These are phyloP conservation scores for Metalampra italica DNA, from an alignment of 2,888 invertebrate species.

Conservation along the genomic window DNA sequence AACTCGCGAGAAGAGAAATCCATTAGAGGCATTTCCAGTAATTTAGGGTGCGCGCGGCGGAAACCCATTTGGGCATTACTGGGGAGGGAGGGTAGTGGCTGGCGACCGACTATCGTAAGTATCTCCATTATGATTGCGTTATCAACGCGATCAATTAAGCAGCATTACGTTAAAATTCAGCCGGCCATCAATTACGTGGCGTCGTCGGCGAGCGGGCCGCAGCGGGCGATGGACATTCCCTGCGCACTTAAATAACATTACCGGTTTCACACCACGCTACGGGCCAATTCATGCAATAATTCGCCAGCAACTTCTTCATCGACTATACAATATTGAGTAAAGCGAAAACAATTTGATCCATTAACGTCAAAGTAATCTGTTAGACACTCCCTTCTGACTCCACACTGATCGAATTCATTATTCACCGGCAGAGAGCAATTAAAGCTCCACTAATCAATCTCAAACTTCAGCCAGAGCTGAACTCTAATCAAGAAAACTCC, in stretches of 20 bases:
- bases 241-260: neutral
- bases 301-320: neutral
- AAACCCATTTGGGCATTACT: conserved; percentile 52
- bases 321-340: neutral
- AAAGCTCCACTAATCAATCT: conserved; percentile 78
- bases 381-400: conserved; percentile 58
- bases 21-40: conserved; percentile 42
- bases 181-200: conserved; percentile 58
- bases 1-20: conserved; percentile 40
- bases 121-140: conserved; percentile 55
- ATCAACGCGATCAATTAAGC: conserved; percentile 69
- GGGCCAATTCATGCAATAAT: neutral
- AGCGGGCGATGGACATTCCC: conserved; percentile 42
- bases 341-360: conserved; percentile 40
- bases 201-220: conserved; percentile 32
- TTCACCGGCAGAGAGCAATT: conserved; percentile 75
- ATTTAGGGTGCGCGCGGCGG: conserved; percentile 38
- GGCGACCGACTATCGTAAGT: conserved; percentile 31
- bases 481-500: conserved; percentile 79
- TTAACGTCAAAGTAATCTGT: conserved; percentile 56
- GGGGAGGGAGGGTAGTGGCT: conserved; percentile 31
- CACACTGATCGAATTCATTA: conserved; percentile 75
- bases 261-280: neutral
- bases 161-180: conserved; percentile 67
- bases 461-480: conserved; percentile 75